A percentile compares a stretch with the other conserved stretches of the same genome.
Evolutionary conservation across 2,888 invertebrate genomes (phyloP).

Genomic region (Cordylochernes scorpioides): DNA sequence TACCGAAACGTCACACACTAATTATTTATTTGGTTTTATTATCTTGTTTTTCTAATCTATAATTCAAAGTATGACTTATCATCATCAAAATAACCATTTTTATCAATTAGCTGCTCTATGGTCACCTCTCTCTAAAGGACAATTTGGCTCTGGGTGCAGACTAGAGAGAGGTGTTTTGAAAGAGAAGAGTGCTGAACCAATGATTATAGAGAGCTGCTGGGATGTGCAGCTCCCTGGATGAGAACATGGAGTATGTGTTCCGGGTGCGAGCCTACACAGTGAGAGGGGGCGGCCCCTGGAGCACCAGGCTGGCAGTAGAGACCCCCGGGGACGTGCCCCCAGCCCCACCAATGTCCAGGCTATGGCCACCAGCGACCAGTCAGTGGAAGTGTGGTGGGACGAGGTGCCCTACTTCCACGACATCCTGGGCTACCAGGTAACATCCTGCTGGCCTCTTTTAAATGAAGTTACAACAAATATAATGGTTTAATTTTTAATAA

Average conservation of each 20-base stretch:
- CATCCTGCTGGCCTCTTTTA: slow-evolving; percentile 1
- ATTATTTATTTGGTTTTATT: too few species aligned
- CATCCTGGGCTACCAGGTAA: slow-evolving; percentile 38
- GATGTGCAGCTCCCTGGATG: slow-evolving; percentile 34
- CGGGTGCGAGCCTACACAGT: slow-evolving; percentile 70
- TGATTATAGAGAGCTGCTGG: not conserved
- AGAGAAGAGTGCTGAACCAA: not conserved
- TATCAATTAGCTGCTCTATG: too few species aligned
- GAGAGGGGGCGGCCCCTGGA: slow-evolving; percentile 70
- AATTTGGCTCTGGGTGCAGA: not conserved
- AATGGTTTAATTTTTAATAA: too few species aligned
- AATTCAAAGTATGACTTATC: too few species aligned
- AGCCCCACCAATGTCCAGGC: slow-evolving; percentile 78
- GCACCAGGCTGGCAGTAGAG: slow-evolving; percentile 49
- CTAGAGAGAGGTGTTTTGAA: not conserved
- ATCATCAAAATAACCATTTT: too few species aligned
- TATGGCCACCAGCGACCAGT: slow-evolving; percentile 74
- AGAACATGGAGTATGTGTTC: slow-evolving; percentile 55
- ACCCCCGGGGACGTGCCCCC: slow-evolving; percentile 73
- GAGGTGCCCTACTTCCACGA: slow-evolving; percentile 15
- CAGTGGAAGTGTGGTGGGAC: slow-evolving; percentile 41
- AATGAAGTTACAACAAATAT: too few species aligned
- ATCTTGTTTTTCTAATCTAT: too few species aligned
- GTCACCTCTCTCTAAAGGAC: too few species aligned
- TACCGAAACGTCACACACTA: too few species aligned